Base-by-base conservation (phyloP, 53 echinoderm and acorn worm genomes). In the Holothuria scabra region DNA sequence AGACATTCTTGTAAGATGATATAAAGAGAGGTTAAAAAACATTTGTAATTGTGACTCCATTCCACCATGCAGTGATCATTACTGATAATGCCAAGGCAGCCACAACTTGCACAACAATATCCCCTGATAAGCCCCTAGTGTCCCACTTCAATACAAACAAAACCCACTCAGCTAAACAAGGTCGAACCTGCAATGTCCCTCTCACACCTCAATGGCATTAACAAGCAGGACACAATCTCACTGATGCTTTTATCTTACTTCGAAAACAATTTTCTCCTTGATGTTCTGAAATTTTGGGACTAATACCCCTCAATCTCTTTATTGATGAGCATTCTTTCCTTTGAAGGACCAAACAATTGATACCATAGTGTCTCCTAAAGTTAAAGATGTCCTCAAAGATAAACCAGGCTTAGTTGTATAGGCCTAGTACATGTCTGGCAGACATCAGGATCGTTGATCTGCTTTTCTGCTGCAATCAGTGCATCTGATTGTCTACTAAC, bases 271-370 rank as follows among this genome's bases (percentile, higher is more conserved):
- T 69, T 69, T 41, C 69, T 41, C 38, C 69, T 69, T 41, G 16
- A 69, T 41, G 22, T 52, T 52, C 52, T 52, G 52, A 18, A 52
- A 16, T 16, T 52, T 30, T 33, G 13, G 32, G 35, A 69, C 69
- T 37, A 69, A 69, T 37, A 33, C 65, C 28, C 30, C 69, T 69
- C 69, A n/a, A 69, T 69, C 69, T 32, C 68, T 69, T 69, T 41
- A 69, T 8, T 37, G 69, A 69, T n/a, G 21, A 41, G 31, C 35
- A 69, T 37, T 37, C 34, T 34, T 69, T 41, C 34, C 35, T 30
- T 69, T 69, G 69, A 20, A n/a, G 3, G 23, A 69, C 21, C 21
- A 41, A 69, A 69, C 41, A 69, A 69, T 69, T 69, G 69, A 69
- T 69, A 34, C 22, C 69, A 38, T 29, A 41, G 12, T 68, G 69